Conservation (phyloP, 2,888 invertebrate genomes). For the Andrena flavipes region DNA sequence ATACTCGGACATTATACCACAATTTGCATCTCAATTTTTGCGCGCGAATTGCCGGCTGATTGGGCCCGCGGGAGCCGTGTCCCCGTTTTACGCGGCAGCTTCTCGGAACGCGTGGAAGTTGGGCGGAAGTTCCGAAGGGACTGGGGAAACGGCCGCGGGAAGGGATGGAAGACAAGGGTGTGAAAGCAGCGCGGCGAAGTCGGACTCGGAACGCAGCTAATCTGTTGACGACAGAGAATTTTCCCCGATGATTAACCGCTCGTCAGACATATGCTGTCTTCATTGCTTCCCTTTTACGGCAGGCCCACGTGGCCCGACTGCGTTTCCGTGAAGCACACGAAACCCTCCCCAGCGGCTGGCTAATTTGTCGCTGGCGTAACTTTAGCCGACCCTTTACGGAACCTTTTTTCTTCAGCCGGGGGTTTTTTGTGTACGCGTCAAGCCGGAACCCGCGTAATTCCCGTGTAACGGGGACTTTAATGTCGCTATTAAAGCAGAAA, state of each 20-base stretch:
- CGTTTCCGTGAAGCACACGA: constrained; percentile 71
- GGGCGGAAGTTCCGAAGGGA: neutral
- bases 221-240: constrained; percentile 75
- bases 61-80: constrained; percentile 3
- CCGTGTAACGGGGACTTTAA: constrained; percentile 24
- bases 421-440: constrained; percentile 27
- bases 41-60: constrained; percentile 35
- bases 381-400: constrained; percentile 57
- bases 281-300: constrained; percentile 73
- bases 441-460: constrained; percentile 40
- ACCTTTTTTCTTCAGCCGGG: neutral
- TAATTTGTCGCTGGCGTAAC: constrained; percentile 75
- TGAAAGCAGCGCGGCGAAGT: constrained; percentile 59
- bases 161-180: constrained; percentile 21
- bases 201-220: constrained; percentile 68
- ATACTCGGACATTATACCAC: constrained; percentile 19
- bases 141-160: constrained; percentile 7
- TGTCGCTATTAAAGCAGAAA: constrained; percentile 10
- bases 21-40: constrained; percentile 43
- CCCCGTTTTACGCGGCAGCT: neutral
- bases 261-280: constrained; percentile 77
- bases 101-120: constrained; percentile 14
- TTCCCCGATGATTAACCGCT: constrained; percentile 77
- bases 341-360: constrained; percentile 66
- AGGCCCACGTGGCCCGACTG: constrained; percentile 58